Evolutionary conservation across 1,140 invertebrate species (phyloP), one percentile per base, ranked within the genome.

Genomic region (Akabosia matsudoensis): DNA sequence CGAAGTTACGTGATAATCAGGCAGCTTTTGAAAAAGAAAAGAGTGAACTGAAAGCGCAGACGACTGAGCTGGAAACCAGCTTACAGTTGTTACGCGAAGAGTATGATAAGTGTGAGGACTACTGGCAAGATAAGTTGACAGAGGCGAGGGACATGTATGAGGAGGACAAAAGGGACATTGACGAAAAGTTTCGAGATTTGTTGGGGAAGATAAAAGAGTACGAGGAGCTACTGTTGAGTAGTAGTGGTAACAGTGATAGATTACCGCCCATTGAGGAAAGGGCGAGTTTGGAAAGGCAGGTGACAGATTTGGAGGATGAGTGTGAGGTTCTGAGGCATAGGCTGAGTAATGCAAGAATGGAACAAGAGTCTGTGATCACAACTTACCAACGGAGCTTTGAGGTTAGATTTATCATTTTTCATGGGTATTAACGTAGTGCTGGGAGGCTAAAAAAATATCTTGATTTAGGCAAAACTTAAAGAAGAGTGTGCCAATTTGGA

Each of bases 101-200:
- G 80, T 93, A 92, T 82, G 92, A 94, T 79, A 89, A 90, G 77
- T 92, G 92, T 82, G 93, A 95, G 84, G 92, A 94, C 82, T 94
- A 94, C 84, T 95, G 93, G 92, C 86, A 89, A n/a, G 67, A 52
- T 13, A 80, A 80, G 85, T 84, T 95, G 33, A 89, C 91, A 61
- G 92, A 93, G 76, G 93, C 94, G 83, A 86, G 93, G 45, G 88
- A 89, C 77, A 84, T 91, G 54, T 91, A 90, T 82, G 91, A 91
- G 76, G 88, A 91, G 74, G 92, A 94, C 82, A 91, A 93, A 83
- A 88, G 89, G 78, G 87, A 90, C 16, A 92, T 88, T 73, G 92
- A 92, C 83, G 91, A 92, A 81, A 92, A 92, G 80, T 90, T 94
- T 79, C 85, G 88, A 0, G 91, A 92, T 76, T 83, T 94, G 18